A percentile compares a stretch with the other conserved stretches of the same genome.
Evolutionary conservation across 2,888 invertebrate species (phyloP).

Genomic region (Drosophila meridionalis): DNA sequence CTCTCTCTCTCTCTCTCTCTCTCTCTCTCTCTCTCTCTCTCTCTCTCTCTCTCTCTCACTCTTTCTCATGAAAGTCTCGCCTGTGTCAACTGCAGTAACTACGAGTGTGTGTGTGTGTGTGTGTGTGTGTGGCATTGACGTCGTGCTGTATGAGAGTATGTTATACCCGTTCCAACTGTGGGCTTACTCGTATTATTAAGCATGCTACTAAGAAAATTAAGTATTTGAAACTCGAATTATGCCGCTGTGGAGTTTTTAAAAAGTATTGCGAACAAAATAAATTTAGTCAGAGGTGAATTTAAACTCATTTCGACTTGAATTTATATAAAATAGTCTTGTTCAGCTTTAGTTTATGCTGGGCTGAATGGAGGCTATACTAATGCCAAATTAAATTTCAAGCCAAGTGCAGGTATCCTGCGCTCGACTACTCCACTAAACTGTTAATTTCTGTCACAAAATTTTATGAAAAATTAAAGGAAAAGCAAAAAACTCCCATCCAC

Average conservation of each 20-base stretch:
- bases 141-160: constrained; percentile 25
- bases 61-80: constrained; percentile 13
- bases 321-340: background rate
- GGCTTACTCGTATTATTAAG: background rate
- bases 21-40: background rate
- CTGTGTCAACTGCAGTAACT: constrained; percentile 21
- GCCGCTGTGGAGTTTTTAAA: background rate
- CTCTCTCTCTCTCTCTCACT: background rate
- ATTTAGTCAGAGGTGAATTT: background rate
- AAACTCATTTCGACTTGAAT: background rate
- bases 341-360: too few relatives aligned
- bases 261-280: background rate
- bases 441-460: constrained; percentile 26
- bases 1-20: background rate
- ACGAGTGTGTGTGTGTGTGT: background rate
- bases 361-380: too few relatives aligned
- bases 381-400: background rate
- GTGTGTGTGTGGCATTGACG: constrained; percentile 18
- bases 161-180: constrained; percentile 18
- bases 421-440: background rate
- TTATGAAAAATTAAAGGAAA: constrained; percentile 5
- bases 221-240: background rate
- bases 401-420: background rate
- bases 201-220: background rate
- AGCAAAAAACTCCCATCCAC: constrained; percentile 60